Evolutionary conservation across 2,113 vertebrate genomes (phyloP), one percentile per base, ranked within the genome.

Genomic region (Zootoca vivipara): DNA sequence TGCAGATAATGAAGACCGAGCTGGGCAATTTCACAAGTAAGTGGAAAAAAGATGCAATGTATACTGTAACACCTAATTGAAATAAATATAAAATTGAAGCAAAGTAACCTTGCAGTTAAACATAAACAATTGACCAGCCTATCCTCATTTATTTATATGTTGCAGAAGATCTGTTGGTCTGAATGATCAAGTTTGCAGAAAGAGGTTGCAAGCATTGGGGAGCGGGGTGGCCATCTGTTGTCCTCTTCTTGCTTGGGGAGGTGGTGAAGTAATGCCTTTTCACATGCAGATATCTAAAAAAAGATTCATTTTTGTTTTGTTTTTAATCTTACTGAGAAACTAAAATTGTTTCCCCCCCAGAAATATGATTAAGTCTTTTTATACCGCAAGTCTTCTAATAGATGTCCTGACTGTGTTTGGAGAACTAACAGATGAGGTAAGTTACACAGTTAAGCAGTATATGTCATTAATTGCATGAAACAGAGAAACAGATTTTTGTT

Each of bases 361-460:
- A 97, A 99, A 99, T 93, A 99, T 99, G 99, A 98, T 99, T 94
- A 99, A 99, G 95, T 99, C 99, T 7, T 99, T 99, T 97, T 99
- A 99, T 96, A 99, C 99, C 7, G 95, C 99, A 91, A 99, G 98
- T 94, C 98, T 99, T 85, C 96, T 99, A 95, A 96, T 99, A 92
- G 99, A 99, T 3, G 98, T 99, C 86, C 93, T 99, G 90, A 97
- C 97, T 2, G 98, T 99, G 70, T 99, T 99, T 91, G 99, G 99
- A 40, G 99, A 99, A 87, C 92, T 99, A 75, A 97, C 98, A 69
- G 99, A 99, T 69, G 99, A 99, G 98, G 99, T 99, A 92, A 97
- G 97, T 95, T 72, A 90, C 73, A 74, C 46, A 9, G 9, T 2
- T 83, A 20, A 64, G 33, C 46, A 56, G 3, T 72, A 1, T 84